These are phyloP conservation scores for Suillia variegata DNA, from an alignment of 2,888 invertebrate species.

Conservation along the genomic window DNA sequence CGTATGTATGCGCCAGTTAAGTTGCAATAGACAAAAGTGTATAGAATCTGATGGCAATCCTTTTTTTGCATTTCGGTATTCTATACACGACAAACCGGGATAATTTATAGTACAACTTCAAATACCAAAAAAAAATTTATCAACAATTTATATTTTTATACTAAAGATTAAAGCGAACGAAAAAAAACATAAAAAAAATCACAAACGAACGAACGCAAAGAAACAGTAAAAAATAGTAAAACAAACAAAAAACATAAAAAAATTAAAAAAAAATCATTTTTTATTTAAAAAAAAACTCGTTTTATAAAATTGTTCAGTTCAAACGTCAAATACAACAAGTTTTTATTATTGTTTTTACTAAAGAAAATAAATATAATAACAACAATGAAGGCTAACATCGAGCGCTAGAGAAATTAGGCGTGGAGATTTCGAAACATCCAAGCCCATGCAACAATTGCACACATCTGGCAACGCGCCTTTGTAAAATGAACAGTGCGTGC, in stretches of 20 bases:
- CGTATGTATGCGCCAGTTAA: constrained; percentile 52
- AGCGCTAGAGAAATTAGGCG: too few relatives aligned
- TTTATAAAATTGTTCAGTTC: constrained; percentile 16
- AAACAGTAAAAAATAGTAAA: constrained; percentile 15
- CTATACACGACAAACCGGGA: constrained; percentile 54
- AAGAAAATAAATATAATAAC: constrained; percentile 1
- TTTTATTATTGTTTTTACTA: neutral
- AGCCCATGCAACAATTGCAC: too few relatives aligned
- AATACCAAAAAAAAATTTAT: constrained; percentile 42
- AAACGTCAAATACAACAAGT: constrained; percentile 19
- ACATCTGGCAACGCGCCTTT: too few relatives aligned
- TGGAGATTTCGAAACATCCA: too few relatives aligned
- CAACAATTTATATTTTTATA: constrained; percentile 61
- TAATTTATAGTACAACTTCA: constrained; percentile 63
- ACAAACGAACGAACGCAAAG: constrained; percentile 15
- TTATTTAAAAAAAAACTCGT: constrained; percentile 14
- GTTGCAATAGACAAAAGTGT: constrained; percentile 60
- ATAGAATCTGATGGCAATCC: constrained; percentile 23
- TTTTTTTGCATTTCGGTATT: too few relatives aligned
- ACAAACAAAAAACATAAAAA: constrained; percentile 42
- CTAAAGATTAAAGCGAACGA: constrained; percentile 37
- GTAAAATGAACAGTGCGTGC: too few relatives aligned
- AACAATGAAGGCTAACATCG: constrained; percentile 6
- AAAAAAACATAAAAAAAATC: constrained; percentile 21
- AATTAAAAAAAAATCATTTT: constrained; percentile 5